Evolutionary conservation across 2,113 vertebrate species (phyloP).

Genomic region (Microcebus jonahi): DNA sequence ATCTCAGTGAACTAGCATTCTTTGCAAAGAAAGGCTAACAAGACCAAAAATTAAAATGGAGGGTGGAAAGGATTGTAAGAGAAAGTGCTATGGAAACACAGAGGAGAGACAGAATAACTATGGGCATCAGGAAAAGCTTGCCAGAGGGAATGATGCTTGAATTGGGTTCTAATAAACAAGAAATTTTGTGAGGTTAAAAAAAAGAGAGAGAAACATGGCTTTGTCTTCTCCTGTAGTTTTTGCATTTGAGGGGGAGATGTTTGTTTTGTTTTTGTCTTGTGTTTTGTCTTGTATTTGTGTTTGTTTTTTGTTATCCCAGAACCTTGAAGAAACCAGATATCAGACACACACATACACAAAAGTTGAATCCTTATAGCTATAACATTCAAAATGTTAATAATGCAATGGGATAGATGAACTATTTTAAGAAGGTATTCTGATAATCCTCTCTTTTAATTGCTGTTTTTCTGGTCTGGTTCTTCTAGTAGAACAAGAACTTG

Average conservation of each 20-base stretch:
- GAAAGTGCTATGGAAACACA: neutral
- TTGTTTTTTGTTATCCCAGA: neutral
- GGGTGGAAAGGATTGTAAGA: neutral
- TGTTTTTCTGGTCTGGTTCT: neutral
- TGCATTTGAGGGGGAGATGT: neutral
- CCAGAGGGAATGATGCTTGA: rapidly evolving
- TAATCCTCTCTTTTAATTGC: neutral
- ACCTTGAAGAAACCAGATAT: neutral
- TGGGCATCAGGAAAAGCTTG: neutral
- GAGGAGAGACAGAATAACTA: neutral
- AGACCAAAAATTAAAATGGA: neutral
- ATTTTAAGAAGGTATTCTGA: neutral
- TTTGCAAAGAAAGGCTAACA: neutral
- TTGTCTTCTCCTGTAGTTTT: neutral
- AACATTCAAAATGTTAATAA: neutral
- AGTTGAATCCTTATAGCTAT: neutral
- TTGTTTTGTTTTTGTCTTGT: neutral
- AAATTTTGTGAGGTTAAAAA: neutral
- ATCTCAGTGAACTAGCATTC: neutral
- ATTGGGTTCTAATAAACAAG: neutral
- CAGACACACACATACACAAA: neutral
- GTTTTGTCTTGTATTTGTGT: neutral
- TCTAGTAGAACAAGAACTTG: neutral
- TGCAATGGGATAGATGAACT: neutral
- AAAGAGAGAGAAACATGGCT: neutral